Base-by-base conservation (phyloP, 2,113 vertebrate species). In the Coracopsis vasa region DNA sequence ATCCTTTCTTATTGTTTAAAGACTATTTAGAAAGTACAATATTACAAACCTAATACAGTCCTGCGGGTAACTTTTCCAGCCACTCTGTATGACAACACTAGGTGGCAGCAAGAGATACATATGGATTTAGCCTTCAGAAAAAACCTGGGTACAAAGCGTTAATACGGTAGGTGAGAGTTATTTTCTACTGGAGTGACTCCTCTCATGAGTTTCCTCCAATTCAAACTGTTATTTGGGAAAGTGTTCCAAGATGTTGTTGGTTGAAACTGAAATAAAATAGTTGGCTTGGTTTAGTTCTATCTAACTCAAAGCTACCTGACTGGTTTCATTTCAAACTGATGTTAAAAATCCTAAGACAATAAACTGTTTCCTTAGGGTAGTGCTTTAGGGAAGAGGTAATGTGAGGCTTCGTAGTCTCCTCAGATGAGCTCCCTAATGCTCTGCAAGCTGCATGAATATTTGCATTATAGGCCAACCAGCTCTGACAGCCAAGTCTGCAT, bases 401-500 rank as follows among this genome's bases (percentile, higher is more conserved):
- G 0, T 35, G 37, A 61, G n/a, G 21, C 21, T 71, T n/a, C 39
- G 25, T 4, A 35, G 10, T 7, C 50, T 61, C n/a, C 28, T 70
- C 72, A 44, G 27, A 27, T 42, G 35, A 78, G 18, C 3, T 53
- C 4, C 35, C 7, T 6, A 50, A 5, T 9, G 6, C 9, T 65
- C 25, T 11, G 11, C 80, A 54, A 54, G 15, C 13, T 48, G 5
- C 5, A 2, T 50, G 35, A 71, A 21, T 5, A 16, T 9, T 4
- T 0, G 1, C 3, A 1, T 10, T 7, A 11, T 1, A 5, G 47
- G 16, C 20, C 61, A 62, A 3, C 12, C 37, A 58, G 19, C 41
- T 58, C 27, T 29, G 14, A 11, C 9, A 18, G n/a, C 24, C 42
- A 65, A 56, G 35, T 51, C 14, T 74, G 48, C 29, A 2, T 21